A percentile compares a stretch with the other conserved stretches of the same genome.
Evolutionary conservation across 2,888 invertebrate genomes (phyloP).

Genomic region (Rhimphoctona megacephalus): DNA sequence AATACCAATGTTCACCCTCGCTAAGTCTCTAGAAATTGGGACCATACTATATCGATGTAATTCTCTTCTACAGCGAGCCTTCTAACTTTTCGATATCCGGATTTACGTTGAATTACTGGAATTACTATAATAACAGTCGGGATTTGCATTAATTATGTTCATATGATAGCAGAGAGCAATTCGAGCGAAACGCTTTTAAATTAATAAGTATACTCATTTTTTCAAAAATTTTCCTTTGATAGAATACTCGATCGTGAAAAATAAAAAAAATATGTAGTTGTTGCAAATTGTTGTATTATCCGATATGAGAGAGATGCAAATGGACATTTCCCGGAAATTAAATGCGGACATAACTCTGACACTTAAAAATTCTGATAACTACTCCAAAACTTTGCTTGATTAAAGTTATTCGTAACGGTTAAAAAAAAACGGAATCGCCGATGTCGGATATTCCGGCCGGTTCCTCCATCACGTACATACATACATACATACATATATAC

Average conservation of each 20-base stretch:
- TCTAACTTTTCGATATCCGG: slow-evolving; percentile 9
- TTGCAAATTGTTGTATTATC: background rate
- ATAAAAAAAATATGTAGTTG: background rate
- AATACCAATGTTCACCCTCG: slow-evolving; percentile 49
- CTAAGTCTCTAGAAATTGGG: slow-evolving; percentile 61
- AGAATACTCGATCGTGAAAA: background rate
- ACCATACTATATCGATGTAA: slow-evolving; percentile 32
- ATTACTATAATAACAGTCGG: slow-evolving; percentile 6
- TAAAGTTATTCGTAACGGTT: background rate
- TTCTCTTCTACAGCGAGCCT: slow-evolving; percentile 14
- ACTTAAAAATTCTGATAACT: background rate
- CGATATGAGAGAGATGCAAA: background rate
- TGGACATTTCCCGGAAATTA: background rate
- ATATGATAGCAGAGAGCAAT: background rate
- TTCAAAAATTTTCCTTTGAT: background rate
- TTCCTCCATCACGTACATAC: background rate
- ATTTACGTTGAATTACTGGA: slow-evolving; percentile 16
- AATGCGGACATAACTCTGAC: background rate
- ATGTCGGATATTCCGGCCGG: background rate
- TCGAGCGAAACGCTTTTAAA: background rate
- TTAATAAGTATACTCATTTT: background rate
- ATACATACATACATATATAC: background rate
- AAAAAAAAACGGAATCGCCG: background rate
- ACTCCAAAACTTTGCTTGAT: background rate
- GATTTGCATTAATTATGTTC: slow-evolving; percentile 20